phyloP scores from a whole-genome alignment of 2,888 invertebrate species.

The Sepiola atlantica region DNA sequence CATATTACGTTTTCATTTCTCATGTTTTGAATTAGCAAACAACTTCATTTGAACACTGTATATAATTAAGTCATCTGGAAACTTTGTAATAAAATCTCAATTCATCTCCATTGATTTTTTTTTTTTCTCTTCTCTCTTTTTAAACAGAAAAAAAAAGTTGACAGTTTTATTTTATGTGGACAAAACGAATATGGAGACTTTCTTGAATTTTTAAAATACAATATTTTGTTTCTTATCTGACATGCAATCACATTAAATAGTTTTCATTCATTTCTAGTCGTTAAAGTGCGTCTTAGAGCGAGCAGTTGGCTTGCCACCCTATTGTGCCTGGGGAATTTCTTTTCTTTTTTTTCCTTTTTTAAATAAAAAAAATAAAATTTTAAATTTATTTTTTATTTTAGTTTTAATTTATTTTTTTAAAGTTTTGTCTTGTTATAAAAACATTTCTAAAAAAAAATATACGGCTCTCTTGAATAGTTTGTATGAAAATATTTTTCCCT shows the following conservation, averaged over 20 bases:
- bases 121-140: no score
- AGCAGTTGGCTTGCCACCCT: neutral
- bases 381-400: neutral
- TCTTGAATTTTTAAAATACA: neutral
- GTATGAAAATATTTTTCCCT: neutral
- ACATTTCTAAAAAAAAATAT: neutral
- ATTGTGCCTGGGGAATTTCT: neutral
- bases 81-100: neutral
- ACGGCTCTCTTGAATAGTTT: neutral
- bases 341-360: neutral
- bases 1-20: neutral
- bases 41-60: neutral
- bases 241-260: neutral
- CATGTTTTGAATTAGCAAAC: neutral
- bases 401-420: neutral
- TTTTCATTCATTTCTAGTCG: neutral
- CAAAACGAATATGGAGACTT: neutral
- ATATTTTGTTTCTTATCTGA: neutral
- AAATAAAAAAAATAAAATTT: neutral
- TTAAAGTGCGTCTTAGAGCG: constrained; percentile 18
- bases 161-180: neutral
- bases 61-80: neutral
- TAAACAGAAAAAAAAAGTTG: no score
- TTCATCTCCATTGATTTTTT: neutral
- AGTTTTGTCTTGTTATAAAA: neutral